Evolutionary conservation across 1,140 invertebrate genomes (phyloP).

Genomic region (Spodoptera litura): DNA sequence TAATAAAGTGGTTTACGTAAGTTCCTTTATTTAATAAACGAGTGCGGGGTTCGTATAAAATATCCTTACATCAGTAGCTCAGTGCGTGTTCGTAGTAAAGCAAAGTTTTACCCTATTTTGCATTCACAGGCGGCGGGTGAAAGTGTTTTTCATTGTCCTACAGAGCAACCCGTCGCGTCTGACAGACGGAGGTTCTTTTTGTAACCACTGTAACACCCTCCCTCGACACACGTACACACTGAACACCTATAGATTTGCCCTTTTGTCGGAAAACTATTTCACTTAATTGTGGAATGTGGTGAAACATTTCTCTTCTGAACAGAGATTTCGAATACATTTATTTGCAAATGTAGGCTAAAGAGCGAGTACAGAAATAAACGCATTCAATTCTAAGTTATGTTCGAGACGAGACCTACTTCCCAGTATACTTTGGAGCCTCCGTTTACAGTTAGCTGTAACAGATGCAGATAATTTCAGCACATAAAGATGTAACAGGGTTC

Average conservation of each 20-base stretch:
- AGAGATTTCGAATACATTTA: slow-evolving; percentile 13
- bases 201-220: slow-evolving; percentile 52
- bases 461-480: neutral
- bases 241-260: slow-evolving; percentile 54
- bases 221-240: slow-evolving; percentile 58
- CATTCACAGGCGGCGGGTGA: slow-evolving; percentile 58
- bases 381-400: neutral
- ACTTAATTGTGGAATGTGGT: slow-evolving; percentile 46
- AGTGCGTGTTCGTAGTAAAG: slow-evolving; percentile 46
- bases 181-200: slow-evolving; percentile 62
- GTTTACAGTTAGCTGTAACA: slow-evolving; percentile 17
- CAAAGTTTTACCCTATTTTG: slow-evolving; percentile 59
- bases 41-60: slow-evolving; percentile 59
- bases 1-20: slow-evolving; percentile 46
- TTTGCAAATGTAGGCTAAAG: slow-evolving; percentile 14
- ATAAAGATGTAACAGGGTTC: slow-evolving; percentile 10
- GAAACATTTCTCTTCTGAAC: slow-evolving; percentile 13
- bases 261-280: slow-evolving; percentile 48
- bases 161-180: slow-evolving; percentile 49
- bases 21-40: slow-evolving; percentile 70
- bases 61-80: slow-evolving; percentile 57
- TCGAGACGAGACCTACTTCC: neutral
- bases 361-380: neutral
- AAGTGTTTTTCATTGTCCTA: slow-evolving; percentile 70
- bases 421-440: neutral